These are phyloP conservation scores for Lasioglossum figueresi DNA, from an alignment of 2,888 invertebrate genomes.

Conservation along the genomic window DNA sequence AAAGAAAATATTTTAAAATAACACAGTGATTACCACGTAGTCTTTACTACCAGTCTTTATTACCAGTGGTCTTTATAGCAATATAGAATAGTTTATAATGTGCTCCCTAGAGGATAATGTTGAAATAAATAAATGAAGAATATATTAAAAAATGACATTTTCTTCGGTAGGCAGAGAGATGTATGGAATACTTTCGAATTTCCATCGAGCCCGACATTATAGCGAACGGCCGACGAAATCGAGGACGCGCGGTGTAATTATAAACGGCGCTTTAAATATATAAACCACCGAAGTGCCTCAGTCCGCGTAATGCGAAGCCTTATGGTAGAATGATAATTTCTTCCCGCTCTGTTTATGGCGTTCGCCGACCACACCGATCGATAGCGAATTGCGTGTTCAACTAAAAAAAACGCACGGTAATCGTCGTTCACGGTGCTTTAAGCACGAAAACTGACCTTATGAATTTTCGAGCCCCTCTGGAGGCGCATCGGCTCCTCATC, in stretches of 20 bases:
- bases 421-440: neutral
- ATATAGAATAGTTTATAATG: too few species aligned
- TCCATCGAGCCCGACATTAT: neutral
- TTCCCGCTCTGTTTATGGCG: constrained; percentile 61
- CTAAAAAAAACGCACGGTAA: constrained; percentile 37
- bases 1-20: neutral
- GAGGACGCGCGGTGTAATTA: constrained; percentile 33
- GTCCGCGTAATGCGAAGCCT: constrained; percentile 38
- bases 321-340: constrained; percentile 58
- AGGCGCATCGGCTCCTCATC: neutral
- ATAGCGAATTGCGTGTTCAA: constrained; percentile 46
- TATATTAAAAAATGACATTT: too few species aligned
- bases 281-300: constrained; percentile 34
- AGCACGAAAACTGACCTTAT: neutral
- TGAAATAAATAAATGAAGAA: neutral
- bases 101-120: too few species aligned
- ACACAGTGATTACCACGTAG: too few species aligned
- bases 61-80: too few species aligned
- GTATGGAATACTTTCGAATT: neutral
- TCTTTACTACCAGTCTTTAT: too few species aligned
- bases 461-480: neutral
- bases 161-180: neutral
- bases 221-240: constrained; percentile 13
- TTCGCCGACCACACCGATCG: constrained; percentile 50
- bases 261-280: constrained; percentile 47